Base-by-base conservation (phyloP, 2,113 vertebrate species). In the Coturnix japonica region DNA sequence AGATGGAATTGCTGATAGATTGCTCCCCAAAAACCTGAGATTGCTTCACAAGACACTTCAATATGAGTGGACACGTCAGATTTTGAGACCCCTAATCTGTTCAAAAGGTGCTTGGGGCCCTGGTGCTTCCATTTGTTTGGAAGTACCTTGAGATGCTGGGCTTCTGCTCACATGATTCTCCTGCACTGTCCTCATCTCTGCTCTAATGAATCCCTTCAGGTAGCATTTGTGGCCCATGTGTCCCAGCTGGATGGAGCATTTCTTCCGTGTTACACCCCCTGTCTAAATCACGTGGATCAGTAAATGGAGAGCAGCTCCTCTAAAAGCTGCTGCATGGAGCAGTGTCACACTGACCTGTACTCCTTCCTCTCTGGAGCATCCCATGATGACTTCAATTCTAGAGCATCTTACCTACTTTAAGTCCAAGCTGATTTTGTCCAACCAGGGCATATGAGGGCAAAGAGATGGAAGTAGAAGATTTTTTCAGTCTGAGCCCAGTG, bases 311-410 rank as follows among this genome's bases (percentile, higher is more conserved):
- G 21, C 15, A 63, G 7, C 28, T 60, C 37, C n/a, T 8, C 20
- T 15, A 59, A 75, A 91, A 90, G 47, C 22, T 39, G 8, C 35
- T 22, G 30, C 23, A 5, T 0, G 0, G 37, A 67, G 39, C 9
- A n/a, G 57, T 92, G 91, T 81, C 84, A 95, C 71, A 92, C 66
- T 95, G 87, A 80, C 91, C 87, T 8, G 54, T 22, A 92, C 87
- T 76, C 66, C 73, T 59, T 46, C 59, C 69, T 92, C 64, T 28
- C 9, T 76, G 69, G 28, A 89, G 86, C 59, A 85, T 67, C 63
- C 66, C 12, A 35, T 67, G 81, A 31, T 81, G 60, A 72, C 80
- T 90, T 61, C 54, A 64, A 57, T 44, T 74, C 82, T 64, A 12
- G 54, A 20, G 41, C n/a, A 8, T 35, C 53, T 94, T 91, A 91